Evolutionary conservation across 1,140 invertebrate genomes (phyloP).

Genomic region (Cataglyphis hispanica): DNA sequence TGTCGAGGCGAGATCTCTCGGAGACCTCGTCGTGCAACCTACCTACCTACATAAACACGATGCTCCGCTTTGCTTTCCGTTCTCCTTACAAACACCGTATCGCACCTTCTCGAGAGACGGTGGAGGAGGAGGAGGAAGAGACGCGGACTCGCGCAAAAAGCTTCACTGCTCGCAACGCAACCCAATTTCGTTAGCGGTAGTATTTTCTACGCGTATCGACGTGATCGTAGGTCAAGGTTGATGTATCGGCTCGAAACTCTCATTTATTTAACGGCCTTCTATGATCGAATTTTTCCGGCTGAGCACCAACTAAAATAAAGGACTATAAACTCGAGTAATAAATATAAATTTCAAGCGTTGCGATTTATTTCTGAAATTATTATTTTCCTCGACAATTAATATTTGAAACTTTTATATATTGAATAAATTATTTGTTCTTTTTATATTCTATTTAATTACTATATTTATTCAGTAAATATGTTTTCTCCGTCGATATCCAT

Average conservation of each 20-base stretch:
- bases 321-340: not conserved
- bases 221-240: conserved; percentile 71
- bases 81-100: conserved; percentile 75
- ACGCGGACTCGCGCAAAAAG: conserved; percentile 56
- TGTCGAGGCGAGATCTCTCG: conserved; percentile 59
- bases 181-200: conserved; percentile 65
- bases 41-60: conserved; percentile 79
- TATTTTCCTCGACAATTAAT: too few species aligned
- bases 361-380: too few species aligned
- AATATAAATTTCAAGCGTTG: not conserved
- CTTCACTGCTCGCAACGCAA: conserved; percentile 69
- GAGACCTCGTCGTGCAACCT: conserved; percentile 75
- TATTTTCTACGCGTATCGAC: conserved; percentile 60
- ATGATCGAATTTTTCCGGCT: not conserved
- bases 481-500: not conserved
- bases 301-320: conserved; percentile 13
- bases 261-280: conserved; percentile 21
- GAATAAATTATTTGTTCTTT: too few species aligned
- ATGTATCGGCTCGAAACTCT: not conserved
- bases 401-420: too few species aligned
- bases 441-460: too few species aligned
- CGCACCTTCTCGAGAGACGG: conserved; percentile 69
- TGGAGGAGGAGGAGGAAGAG: conserved; percentile 40
- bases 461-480: too few species aligned
- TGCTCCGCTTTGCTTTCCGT: conserved; percentile 78